Percentiles rank a stretch among this genome's conserved stretches.
Conservation (phyloP, 2,113 vertebrate genomes). For the mouse (Mus musculus) region GRCm39 chr11:26892501-26893000, state of each 20-base stretch:
- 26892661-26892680: too few relatives aligned
- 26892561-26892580: not conserved
- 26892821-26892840: not conserved
- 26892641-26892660: not conserved
- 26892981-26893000: not conserved
- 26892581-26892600: not conserved
- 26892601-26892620: not conserved
- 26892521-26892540: not conserved
- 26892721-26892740: not conserved
- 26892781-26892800: not conserved
- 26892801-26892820: too few relatives aligned
- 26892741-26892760: not conserved
- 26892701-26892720: not conserved
- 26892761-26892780: not conserved
- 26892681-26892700: not conserved
- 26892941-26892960: not conserved
- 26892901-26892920: not conserved
- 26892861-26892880: not conserved
- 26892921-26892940: not conserved
- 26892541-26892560: not conserved
- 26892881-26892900: not conserved
- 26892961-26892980: conserved; percentile 19
- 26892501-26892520: not conserved
- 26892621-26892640: not conserved
- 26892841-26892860: too few relatives aligned